A percentile compares a stretch with the other conserved stretches of the same genome.
These are phyloP conservation scores for Prenolepis imparis DNA, from an alignment of 2,888 invertebrate genomes.

Conservation along the genomic window DNA sequence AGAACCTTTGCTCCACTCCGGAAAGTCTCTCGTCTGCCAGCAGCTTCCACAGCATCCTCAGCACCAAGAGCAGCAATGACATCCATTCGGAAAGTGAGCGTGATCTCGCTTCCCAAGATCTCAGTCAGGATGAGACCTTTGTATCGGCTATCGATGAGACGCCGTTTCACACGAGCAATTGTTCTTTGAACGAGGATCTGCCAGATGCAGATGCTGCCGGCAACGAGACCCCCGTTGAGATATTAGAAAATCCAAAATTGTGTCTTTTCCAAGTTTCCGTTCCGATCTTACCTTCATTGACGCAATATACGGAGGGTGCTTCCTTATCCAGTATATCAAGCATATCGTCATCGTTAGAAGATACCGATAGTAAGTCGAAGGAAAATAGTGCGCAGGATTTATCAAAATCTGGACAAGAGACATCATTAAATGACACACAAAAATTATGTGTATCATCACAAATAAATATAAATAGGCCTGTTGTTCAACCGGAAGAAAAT, in stretches of 20 bases:
- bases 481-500: background rate
- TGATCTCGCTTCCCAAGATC: conserved; percentile 66
- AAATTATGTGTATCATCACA: background rate
- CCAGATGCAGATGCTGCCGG: background rate
- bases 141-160: conserved; percentile 77
- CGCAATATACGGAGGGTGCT: conserved; percentile 39
- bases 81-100: conserved; percentile 67
- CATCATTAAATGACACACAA: background rate
- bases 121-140: conserved; percentile 80
- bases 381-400: background rate
- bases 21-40: conserved; percentile 81
- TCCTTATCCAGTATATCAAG: conserved; percentile 58
- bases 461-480: background rate
- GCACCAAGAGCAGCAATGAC: conserved; percentile 80
- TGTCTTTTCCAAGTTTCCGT: conserved; percentile 36
- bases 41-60: conserved; percentile 81
- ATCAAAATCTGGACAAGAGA: background rate
- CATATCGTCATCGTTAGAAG: conserved; percentile 41
- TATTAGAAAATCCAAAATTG: conserved; percentile 11
- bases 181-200: conserved; percentile 42
- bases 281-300: conserved; percentile 18
- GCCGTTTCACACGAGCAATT: conserved; percentile 20
- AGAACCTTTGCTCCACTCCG: conserved; percentile 57
- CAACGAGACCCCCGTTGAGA: conserved; percentile 43
- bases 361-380: conserved; percentile 15